Evolutionary conservation across 2,113 vertebrate genomes (phyloP), one percentile per base, ranked within the genome.

Genomic region (Macquaria ambigua): DNA sequence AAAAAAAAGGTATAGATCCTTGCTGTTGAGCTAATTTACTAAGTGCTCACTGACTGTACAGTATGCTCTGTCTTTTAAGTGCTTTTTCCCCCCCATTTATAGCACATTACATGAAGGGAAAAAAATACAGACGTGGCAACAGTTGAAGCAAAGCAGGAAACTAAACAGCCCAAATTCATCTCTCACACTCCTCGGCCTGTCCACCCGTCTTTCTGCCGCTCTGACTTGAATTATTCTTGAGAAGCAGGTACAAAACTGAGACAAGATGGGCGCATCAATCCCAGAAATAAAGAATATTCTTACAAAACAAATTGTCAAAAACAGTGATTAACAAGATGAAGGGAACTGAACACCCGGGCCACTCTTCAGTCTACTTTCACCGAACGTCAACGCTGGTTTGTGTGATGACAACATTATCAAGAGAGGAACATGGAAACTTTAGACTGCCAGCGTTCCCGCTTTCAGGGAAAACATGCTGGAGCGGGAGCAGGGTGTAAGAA

Each of bases 381-480:
- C 79, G 43, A 87, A 87, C 75, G 79, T 89, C 89, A 90, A 86
- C 78, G 88, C 79, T 88, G 87, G 85, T 88, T 87, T 92, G 89
- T 81, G 68, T 88, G 70, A 89, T 86, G 87, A 89, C 83, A 84
- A 86, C 58, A 79, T 77, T 43, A 77, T 85, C 39, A 52, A 82
- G 76, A 78, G 66, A 84, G 79, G 87, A 87, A 83, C 52, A 86
- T 79, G 82, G 79, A 81, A 75, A 85, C 74, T 74, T 64, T 48
- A 84, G 55, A 73, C 76, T 39, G 48, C 90, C 78, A 74, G 67
- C 73, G 67, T 55, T 83, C 41, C 81, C 52, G 12, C 68, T 74
- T 80, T 82, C 23, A 79, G 68, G 70, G 79, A 37, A 48, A n/a
- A 79, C 83, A 76, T 55, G 58, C 48, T 61, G 75, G 86, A 88